Evolutionary conservation across 1,140 invertebrate genomes (phyloP).

Genomic region (Drosophila arizonae): DNA sequence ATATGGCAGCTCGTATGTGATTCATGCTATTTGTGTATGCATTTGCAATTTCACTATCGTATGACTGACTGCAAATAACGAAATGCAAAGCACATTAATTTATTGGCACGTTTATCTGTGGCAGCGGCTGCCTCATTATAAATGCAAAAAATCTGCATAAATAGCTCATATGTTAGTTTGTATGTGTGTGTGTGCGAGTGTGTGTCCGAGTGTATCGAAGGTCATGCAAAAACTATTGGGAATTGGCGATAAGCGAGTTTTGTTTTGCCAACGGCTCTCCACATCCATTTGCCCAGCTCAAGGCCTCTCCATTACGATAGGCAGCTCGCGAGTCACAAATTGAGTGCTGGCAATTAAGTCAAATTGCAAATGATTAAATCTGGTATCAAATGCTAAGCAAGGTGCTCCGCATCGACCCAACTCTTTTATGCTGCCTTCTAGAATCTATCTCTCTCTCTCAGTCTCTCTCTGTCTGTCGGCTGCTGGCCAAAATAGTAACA

Average conservation of each 20-base stretch:
- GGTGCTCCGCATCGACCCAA: background rate
- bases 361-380: too few relatives aligned
- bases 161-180: constrained; percentile 31
- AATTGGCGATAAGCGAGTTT: constrained; percentile 59
- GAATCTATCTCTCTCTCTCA: background rate
- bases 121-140: constrained; percentile 41
- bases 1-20: background rate
- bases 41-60: constrained; percentile 28
- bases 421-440: background rate
- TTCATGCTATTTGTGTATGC: constrained; percentile 3
- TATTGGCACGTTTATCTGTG: constrained; percentile 73
- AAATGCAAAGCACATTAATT: constrained; percentile 71
- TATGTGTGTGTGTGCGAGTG: constrained; percentile 18
- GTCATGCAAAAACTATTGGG: constrained; percentile 26
- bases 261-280: constrained; percentile 30
- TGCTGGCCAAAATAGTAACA: constrained; percentile 37
- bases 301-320: constrained; percentile 31
- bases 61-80: constrained; percentile 59
- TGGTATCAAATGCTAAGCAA: constrained; percentile 21
- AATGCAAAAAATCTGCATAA: constrained; percentile 67
- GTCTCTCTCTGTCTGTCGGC: too few relatives aligned
- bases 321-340: background rate
- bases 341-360: constrained; percentile 10
- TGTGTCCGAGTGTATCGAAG: constrained; percentile 19
- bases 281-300: background rate